Conservation (phyloP, 2,113 vertebrate genomes). For the Gracilinanus agilis region DNA sequence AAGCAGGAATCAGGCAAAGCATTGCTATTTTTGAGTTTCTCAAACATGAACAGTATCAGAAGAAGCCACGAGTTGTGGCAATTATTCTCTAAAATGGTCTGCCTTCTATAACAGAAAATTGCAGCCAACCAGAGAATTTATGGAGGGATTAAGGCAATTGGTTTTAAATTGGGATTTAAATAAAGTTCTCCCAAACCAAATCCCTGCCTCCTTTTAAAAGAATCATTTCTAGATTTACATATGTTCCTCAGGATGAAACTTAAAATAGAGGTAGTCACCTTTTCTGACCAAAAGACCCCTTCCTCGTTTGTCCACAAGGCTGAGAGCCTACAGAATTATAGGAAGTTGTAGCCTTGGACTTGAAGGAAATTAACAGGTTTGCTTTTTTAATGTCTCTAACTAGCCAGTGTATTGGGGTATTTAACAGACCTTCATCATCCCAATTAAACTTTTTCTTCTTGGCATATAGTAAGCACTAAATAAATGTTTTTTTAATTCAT, state of each 20-base stretch:
- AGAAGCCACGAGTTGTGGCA: background rate
- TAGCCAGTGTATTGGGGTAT: background rate
- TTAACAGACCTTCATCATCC: background rate
- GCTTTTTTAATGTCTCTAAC: background rate
- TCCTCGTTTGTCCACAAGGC: background rate
- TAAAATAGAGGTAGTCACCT: too few species aligned
- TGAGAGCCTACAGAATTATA: fast-evolving
- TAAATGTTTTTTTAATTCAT: background rate
- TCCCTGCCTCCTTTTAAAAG: background rate
- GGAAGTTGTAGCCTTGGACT: background rate
- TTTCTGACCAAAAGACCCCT: fast-evolving
- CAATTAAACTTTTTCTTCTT: background rate
- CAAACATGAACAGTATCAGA: background rate
- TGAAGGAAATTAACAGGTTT: background rate
- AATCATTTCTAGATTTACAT: fast-evolving
- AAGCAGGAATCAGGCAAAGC: background rate
- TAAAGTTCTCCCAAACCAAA: background rate
- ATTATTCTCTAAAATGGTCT: background rate
- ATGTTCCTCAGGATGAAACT: fast-evolving
- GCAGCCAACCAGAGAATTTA: background rate
- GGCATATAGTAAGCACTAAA: background rate
- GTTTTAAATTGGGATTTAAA: background rate
- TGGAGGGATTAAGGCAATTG: background rate
- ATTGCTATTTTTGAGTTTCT: background rate
- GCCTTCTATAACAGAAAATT: background rate